phyloP scores from a whole-genome alignment of 2,888 invertebrate species.

The Phania funesta region DNA sequence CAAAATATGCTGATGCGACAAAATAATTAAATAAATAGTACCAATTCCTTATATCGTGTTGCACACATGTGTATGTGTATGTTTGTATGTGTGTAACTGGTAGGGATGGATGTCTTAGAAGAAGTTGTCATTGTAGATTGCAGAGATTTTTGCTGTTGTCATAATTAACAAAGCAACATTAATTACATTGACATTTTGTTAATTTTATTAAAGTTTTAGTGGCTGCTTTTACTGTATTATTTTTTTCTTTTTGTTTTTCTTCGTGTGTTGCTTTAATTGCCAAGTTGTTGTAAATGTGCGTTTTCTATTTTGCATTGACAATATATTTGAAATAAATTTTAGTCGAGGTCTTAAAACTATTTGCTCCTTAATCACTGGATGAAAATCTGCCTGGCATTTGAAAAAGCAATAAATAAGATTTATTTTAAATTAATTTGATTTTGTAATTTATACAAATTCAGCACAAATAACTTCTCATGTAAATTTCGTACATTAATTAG shows the following conservation, averaged over 20 bases:
- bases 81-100: not conserved
- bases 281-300: not conserved
- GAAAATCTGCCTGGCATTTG: slow-evolving; percentile 24
- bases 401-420: slow-evolving; percentile 42
- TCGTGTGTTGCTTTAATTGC: not conserved
- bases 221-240: not conserved
- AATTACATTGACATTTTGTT: slow-evolving; percentile 62
- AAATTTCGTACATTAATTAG: not conserved
- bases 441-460: slow-evolving; percentile 4
- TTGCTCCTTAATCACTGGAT: slow-evolving; percentile 17
- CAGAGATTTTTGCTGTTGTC: slow-evolving; percentile 69
- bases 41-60: not conserved
- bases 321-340: slow-evolving; percentile 40
- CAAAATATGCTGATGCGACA: slow-evolving; percentile 62
- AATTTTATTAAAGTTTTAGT: slow-evolving; percentile 46
- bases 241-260: not conserved
- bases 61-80: not conserved
- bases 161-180: slow-evolving; percentile 72
- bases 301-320: slow-evolving; percentile 8
- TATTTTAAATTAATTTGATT: slow-evolving; percentile 36
- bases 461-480: too few species aligned
- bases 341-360: slow-evolving; percentile 21
- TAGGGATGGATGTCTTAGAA: slow-evolving; percentile 19
- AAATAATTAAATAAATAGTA: slow-evolving; percentile 65
- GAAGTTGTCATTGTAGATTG: slow-evolving; percentile 72